phyloP scores from a whole-genome alignment of 2,888 invertebrate genomes.

The Ypsolopha sequella region DNA sequence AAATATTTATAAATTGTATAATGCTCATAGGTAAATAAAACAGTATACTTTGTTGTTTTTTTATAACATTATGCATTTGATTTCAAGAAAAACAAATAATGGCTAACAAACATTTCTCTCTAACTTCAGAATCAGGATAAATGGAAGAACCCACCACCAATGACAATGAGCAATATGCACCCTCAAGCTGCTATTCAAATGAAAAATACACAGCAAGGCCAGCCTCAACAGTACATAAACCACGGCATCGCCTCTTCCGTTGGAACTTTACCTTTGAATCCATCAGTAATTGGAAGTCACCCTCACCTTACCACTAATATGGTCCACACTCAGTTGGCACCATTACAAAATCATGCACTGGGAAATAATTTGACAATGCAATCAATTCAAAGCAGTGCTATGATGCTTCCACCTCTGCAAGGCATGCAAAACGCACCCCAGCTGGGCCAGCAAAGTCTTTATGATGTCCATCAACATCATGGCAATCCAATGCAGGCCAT shows the following conservation, averaged over 20 bases:
- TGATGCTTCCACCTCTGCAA: slow-evolving; percentile 62
- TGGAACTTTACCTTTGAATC: slow-evolving; percentile 58
- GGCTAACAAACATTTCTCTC: not conserved
- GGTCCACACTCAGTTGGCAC: slow-evolving; percentile 68
- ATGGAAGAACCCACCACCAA: slow-evolving; percentile 83
- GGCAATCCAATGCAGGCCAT: slow-evolving; percentile 62
- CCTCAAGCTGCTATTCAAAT: slow-evolving; percentile 65
- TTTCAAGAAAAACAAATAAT: no score
- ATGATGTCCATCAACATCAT: slow-evolving; percentile 62
- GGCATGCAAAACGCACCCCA: slow-evolving; percentile 65
- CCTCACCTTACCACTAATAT: slow-evolving; percentile 59
- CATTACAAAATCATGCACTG: slow-evolving; percentile 60
- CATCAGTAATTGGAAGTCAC: slow-evolving; percentile 60
- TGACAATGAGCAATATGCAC: slow-evolving; percentile 69
- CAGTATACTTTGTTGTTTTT: no score
- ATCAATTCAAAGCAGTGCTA: slow-evolving; percentile 54
- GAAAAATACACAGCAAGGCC: slow-evolving; percentile 63
- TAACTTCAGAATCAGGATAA: slow-evolving; percentile 85
- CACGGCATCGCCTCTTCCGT: slow-evolving; percentile 61
- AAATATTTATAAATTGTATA: no score
- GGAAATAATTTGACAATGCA: slow-evolving; percentile 44
- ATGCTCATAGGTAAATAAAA: no score
- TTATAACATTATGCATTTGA: no score
- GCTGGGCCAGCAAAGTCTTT: slow-evolving; percentile 61
- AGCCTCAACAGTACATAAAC: slow-evolving; percentile 58